phyloP scores from a whole-genome alignment of 2,797 vertebrate genomes.

The Erethizon dorsatum region DNA sequence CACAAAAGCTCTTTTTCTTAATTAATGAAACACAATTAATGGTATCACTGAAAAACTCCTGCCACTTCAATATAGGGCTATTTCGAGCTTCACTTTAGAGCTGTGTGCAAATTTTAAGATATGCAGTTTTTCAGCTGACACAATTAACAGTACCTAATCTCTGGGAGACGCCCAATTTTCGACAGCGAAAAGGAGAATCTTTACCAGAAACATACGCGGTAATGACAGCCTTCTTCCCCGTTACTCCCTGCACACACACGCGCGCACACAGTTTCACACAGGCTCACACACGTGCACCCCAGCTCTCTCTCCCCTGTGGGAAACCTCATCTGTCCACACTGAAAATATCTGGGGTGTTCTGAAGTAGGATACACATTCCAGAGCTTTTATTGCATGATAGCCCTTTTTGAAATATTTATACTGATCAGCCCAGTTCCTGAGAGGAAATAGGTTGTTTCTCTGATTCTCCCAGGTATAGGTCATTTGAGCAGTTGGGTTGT shows the following conservation, averaged over 20 bases:
- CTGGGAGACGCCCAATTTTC: conserved; percentile 66
- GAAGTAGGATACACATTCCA: conserved; percentile 48
- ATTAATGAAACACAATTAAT: conserved; percentile 73
- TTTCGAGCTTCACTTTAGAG: conserved; percentile 54
- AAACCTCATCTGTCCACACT: neutral
- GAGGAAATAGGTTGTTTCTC: conserved; percentile 73
- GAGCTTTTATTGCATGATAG: conserved; percentile 48
- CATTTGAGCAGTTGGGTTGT: conserved; percentile 70
- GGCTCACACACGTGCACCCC: neutral
- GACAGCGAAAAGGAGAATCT: conserved; percentile 17
- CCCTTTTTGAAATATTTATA: conserved; percentile 79
- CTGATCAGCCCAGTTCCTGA: conserved; percentile 58
- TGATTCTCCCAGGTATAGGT: conserved; percentile 66
- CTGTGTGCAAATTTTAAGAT: conserved; percentile 61
- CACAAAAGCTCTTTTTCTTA: conserved; percentile 63
- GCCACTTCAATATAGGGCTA: conserved; percentile 53
- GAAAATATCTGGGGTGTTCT: conserved; percentile 55
- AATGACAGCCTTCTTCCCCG: neutral
- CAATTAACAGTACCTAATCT: conserved; percentile 64
- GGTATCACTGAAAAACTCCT: conserved; percentile 67
- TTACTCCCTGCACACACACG: neutral
- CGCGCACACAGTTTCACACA: neutral
- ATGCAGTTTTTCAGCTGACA: conserved; percentile 29
- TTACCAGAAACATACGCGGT: conserved; percentile 59
- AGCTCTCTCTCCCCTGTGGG: neutral